Percentiles rank a stretch among this genome's conserved stretches.
These are phyloP conservation scores for Diplodus puntazzo DNA, from an alignment of 2,797 vertebrate genomes.

Conservation along the genomic window DNA sequence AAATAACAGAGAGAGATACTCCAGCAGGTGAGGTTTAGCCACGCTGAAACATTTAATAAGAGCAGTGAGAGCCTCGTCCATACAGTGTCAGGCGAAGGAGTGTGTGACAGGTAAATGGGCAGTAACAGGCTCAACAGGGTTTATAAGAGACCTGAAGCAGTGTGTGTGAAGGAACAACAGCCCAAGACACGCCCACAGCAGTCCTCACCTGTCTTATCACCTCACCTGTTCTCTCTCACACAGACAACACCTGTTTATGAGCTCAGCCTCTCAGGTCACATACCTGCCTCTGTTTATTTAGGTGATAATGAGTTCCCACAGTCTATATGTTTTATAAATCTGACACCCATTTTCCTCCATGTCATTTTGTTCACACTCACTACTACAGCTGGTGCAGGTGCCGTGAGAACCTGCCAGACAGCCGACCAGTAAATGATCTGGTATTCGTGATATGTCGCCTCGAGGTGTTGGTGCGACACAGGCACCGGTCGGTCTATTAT, in stretches of 20 bases:
- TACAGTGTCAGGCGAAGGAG: slow-evolving; percentile 18
- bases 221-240: slow-evolving; percentile 14
- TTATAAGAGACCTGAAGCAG: slow-evolving; percentile 35
- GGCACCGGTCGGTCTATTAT: slow-evolving; percentile 23
- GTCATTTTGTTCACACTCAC: slow-evolving; percentile 1
- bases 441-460: slow-evolving; percentile 60
- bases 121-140: slow-evolving; percentile 69
- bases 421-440: slow-evolving; percentile 8
- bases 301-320: background rate
- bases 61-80: background rate
- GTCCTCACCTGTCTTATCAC: slow-evolving; percentile 39
- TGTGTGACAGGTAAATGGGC: slow-evolving; percentile 35
- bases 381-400: background rate
- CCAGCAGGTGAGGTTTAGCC: slow-evolving; percentile 2
- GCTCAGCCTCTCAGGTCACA: background rate
- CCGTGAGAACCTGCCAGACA: slow-evolving; percentile 43
- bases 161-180: slow-evolving; percentile 30
- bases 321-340: too few relatives aligned
- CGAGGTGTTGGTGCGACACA: slow-evolving; percentile 30
- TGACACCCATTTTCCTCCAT: background rate
- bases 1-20: slow-evolving; percentile 9
- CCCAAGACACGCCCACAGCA: slow-evolving; percentile 65
- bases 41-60: background rate
- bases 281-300: background rate
- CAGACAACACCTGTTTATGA: background rate